A percentile compares a stretch with the other conserved stretches of the same genome.
phyloP scores from a whole-genome alignment of 2,113 vertebrate genomes.

The Lontra canadensis region DNA sequence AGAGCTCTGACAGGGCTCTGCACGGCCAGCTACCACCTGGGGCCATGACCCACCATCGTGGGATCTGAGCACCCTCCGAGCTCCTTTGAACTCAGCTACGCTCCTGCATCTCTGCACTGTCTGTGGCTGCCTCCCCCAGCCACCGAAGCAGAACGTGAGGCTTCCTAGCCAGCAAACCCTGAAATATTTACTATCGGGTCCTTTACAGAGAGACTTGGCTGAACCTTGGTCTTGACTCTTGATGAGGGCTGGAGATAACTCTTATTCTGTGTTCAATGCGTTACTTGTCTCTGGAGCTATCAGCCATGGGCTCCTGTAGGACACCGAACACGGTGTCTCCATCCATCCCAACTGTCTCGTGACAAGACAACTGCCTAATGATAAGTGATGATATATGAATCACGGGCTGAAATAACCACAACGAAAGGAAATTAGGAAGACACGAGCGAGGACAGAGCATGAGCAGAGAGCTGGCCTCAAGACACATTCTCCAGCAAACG shows the following conservation, averaged over 20 bases:
- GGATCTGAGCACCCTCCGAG: no score
- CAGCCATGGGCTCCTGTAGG: fast-evolving
- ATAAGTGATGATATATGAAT: not conserved
- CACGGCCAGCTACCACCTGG: fast-evolving
- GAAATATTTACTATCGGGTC: not conserved
- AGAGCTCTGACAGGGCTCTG: fast-evolving
- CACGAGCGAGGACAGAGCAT: not conserved
- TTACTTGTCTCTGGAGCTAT: fast-evolving
- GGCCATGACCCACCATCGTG: fast-evolving
- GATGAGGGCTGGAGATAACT: fast-evolving
- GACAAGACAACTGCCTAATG: not conserved
- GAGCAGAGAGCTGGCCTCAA: not conserved
- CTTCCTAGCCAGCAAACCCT: not conserved
- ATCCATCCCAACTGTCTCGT: fast-evolving
- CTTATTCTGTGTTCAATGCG: not conserved
- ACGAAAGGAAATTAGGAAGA: not conserved
- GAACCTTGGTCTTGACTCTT: not conserved
- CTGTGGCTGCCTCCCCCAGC: fast-evolving
- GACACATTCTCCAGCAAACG: not conserved
- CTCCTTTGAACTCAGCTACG: fast-evolving
- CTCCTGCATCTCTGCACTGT: fast-evolving
- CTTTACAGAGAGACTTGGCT: not conserved
- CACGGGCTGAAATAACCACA: not conserved
- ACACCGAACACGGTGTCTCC: not conserved
- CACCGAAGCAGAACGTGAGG: fast-evolving